Evolutionary conservation across 2,797 vertebrate genomes (phyloP), one percentile per base, ranked within the genome.

Genomic region (Centroberyx gerrardi): DNA sequence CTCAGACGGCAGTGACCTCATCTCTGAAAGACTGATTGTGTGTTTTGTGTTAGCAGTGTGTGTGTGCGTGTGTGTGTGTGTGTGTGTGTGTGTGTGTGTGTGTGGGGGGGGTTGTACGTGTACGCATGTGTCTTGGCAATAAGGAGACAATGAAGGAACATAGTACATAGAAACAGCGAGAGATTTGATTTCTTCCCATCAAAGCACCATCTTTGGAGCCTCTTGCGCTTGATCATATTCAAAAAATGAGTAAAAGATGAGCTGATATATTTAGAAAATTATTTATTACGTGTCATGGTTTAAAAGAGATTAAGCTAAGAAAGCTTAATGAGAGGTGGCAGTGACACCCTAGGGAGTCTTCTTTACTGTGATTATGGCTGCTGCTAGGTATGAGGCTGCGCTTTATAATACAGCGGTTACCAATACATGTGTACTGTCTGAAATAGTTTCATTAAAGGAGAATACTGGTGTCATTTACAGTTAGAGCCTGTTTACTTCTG

Each of bases 1-100:
- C 76, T 93, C 88, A 90, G 66, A 85, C 72, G 28, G 70, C 8
- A 68, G 85, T 92, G 88, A 93, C 87, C 79, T 93, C 91, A 91
- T 74, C 56, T 1, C 81, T 40, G 8, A 71, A 74, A 66, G 80
- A 58, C 68, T 76, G 71, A 38, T 48, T 53, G 60, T 72, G 69
- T 65, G 76, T 80, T 71, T 63, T 46, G 67, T 85, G 86, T 82
- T 62, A 78, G 65, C 49, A 5, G n/a, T 48, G 44, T 51, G 22
- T 71, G 73, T 66, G 28, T 17, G 22, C 15, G 48, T 8, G 78
- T 9, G 68, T 29, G 28, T 36, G 67, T 60, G 72, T 68, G 51
- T 62, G 29, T 55, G 22, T 76, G 18, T 56, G 27, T 63, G 70
- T 40, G 60, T 40, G 54, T 4, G 14, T 58, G 38, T n/a, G 36